Percentiles rank a stretch among this genome's conserved stretches.
phyloP scores from a whole-genome alignment of 1,140 invertebrate species.

The Grapholita molesta region DNA sequence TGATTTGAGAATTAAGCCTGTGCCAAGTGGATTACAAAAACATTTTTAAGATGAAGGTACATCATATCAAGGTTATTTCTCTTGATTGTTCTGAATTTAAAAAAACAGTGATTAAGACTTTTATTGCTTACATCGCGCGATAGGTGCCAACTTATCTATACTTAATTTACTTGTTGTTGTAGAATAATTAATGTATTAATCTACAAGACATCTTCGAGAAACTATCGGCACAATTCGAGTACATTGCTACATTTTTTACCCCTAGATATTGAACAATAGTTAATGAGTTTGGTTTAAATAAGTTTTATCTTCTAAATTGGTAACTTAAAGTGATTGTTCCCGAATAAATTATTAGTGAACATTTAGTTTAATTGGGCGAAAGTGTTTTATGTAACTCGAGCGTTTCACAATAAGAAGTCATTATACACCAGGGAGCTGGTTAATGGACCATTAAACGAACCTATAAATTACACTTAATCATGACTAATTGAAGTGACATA shows the following conservation, averaged over 20 bases:
- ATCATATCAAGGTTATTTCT: neutral
- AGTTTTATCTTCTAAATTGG: neutral
- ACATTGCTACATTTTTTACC: neutral
- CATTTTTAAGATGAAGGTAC: neutral
- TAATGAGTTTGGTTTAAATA: neutral
- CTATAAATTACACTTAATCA: conserved; percentile 74
- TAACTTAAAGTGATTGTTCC: conserved; percentile 12
- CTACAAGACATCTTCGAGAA: too few species aligned
- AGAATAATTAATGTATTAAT: too few species aligned
- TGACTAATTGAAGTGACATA: conserved; percentile 69
- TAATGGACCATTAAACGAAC: conserved; percentile 72
- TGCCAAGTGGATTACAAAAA: neutral
- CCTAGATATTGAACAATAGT: neutral
- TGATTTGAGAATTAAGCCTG: neutral
- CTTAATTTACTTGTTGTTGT: too few species aligned
- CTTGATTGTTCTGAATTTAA: too few species aligned
- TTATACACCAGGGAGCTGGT: conserved; percentile 59
- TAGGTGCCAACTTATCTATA: too few species aligned
- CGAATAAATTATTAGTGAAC: conserved; percentile 51
- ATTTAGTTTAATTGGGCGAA: conserved; percentile 54
- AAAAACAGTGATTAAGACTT: too few species aligned
- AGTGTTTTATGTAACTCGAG: conserved; percentile 63
- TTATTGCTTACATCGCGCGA: too few species aligned
- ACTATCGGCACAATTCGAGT: neutral
- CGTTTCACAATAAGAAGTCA: conserved; percentile 63